phyloP scores from a whole-genome alignment of 1,140 invertebrate genomes.

The Theocolax elegans region DNA sequence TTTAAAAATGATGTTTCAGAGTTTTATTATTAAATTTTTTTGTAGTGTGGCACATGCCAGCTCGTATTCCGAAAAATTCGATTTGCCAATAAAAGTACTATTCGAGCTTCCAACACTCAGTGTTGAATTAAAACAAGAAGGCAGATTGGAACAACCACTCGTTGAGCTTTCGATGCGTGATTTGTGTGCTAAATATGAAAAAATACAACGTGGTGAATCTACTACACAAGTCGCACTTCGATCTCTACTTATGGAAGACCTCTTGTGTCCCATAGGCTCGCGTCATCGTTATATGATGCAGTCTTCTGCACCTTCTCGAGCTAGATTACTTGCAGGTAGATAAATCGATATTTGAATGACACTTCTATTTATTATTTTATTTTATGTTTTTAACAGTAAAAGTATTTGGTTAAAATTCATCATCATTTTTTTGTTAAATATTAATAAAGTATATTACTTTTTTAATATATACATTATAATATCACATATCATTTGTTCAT shows the following conservation, averaged over 20 bases:
- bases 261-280: constrained; percentile 80
- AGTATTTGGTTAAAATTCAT: not conserved
- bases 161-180: constrained; percentile 87
- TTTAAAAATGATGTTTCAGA: no score
- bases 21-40: no score
- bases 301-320: constrained; percentile 70
- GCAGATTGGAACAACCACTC: constrained; percentile 73
- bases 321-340: constrained; percentile 53
- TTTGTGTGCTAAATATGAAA: constrained; percentile 81
- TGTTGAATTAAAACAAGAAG: constrained; percentile 77
- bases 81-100: constrained; percentile 67
- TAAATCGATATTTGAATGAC: no score
- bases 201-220: constrained; percentile 74
- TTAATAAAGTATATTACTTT: not conserved
- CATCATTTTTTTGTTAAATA: not conserved
- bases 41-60: no score
- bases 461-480: no score
- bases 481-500: no score
- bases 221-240: constrained; percentile 81
- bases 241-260: constrained; percentile 89
- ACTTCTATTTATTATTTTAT: not conserved
- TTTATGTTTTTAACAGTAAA: no score
- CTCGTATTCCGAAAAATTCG: constrained; percentile 59
- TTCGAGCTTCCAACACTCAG: constrained; percentile 80
- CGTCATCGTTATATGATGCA: constrained; percentile 85